Percentiles rank a stretch among this genome's conserved stretches.
Evolutionary conservation across 2,113 vertebrate genomes (phyloP).

Genomic region (Opisthocomus hoazin): DNA sequence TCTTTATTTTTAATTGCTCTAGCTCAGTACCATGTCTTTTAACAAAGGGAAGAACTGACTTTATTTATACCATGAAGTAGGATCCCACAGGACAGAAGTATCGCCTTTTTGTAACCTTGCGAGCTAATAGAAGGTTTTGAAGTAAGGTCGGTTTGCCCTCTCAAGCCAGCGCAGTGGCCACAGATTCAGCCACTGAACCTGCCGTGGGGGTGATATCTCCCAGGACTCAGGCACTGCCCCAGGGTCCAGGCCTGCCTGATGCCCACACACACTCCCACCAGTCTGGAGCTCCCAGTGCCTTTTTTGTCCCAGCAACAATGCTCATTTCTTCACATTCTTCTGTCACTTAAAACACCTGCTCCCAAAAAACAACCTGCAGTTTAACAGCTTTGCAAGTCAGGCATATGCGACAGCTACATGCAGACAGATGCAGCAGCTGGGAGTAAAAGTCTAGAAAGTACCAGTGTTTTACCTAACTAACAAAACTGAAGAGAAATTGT

Average conservation of each 20-base stretch:
- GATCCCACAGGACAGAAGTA: neutral
- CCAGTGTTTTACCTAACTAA: neutral
- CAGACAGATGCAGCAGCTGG: neutral
- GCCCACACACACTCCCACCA: no score
- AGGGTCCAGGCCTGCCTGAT: neutral
- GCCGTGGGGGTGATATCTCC: neutral
- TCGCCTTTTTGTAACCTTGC: neutral
- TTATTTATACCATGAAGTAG: neutral
- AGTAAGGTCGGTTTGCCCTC: neutral
- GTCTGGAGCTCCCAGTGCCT: neutral
- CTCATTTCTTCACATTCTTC: neutral
- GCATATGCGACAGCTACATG: neutral
- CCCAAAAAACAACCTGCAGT: neutral
- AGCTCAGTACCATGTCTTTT: neutral
- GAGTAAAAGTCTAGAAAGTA: neutral
- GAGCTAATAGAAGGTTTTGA: neutral
- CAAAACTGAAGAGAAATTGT: neutral
- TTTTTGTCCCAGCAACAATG: neutral
- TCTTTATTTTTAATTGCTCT: neutral
- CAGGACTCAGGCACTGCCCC: neutral
- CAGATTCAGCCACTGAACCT: neutral
- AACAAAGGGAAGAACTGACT: neutral
- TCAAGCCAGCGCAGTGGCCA: neutral
- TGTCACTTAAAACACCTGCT: neutral
- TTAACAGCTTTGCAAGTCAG: neutral